These are phyloP conservation scores for Anagrus nilaparvatae DNA, from an alignment of 1,140 invertebrate genomes.

Conservation along the genomic window DNA sequence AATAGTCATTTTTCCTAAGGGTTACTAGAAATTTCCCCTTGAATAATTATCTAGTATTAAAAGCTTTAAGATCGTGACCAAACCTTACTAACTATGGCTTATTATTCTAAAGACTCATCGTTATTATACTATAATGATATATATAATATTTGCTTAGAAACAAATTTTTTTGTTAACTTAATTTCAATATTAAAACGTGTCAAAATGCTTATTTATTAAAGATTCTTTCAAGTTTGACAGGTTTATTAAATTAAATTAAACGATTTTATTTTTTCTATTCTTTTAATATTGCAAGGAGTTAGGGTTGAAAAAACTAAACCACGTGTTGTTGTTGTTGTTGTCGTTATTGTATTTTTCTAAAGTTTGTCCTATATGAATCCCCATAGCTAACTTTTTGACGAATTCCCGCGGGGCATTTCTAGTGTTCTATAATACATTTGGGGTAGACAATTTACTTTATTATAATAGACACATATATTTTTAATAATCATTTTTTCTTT, in stretches of 20 bases:
- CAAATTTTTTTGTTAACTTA: constrained; percentile 11
- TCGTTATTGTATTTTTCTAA: not conserved
- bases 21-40: constrained; percentile 17
- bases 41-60: constrained; percentile 32
- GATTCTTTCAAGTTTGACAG: constrained; percentile 23
- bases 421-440: constrained; percentile 27
- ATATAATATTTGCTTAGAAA: no score
- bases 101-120: no score
- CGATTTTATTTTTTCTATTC: constrained; percentile 25
- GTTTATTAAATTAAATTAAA: constrained; percentile 40
- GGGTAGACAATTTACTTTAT: no score
- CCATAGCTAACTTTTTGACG: not conserved
- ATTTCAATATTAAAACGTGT: no score
- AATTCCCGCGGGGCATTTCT: constrained; percentile 32
- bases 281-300: no score
- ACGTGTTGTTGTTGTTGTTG: no score
- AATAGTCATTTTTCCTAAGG: constrained; percentile 21
- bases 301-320: no score
- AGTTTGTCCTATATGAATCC: not conserved
- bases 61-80: constrained; percentile 20
- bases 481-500: no score
- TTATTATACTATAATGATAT: no score
- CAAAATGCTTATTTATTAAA: no score
- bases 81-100: no score
- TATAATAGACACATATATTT: no score